Base-by-base conservation (phyloP, 2,888 invertebrate genomes). In the Epirrita christyi region DNA sequence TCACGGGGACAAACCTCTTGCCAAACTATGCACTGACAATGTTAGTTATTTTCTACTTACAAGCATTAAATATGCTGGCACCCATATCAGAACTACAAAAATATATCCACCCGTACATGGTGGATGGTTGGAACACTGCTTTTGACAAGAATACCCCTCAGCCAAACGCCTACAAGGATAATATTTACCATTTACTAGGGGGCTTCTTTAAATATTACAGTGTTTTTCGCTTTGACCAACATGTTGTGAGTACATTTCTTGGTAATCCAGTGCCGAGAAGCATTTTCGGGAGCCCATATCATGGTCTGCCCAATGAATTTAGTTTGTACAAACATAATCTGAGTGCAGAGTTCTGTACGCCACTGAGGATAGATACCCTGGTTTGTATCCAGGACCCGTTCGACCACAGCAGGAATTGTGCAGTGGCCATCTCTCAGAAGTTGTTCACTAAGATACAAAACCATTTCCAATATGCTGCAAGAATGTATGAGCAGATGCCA, bases 41-140 rank as follows among this genome's bases (percentile, higher is more conserved):
- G 72, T 76, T 97, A 70, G 90, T 95, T 3, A 91, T 96, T 66
- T 96, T 95, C 78, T 96, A 94, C 75, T 82, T 97, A 21, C 96
- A 96, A 80, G 93, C 94, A 59, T 76, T 86, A 50, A 78, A 88
- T 7, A 80, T 94, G 29, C 66, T 95, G 11, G 95, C 96, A 0
- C 72, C 94, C 0, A 86, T 95, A 7, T 59, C 63, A 5, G 65
- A 76, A 0, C 71, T 96, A 37, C 93, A 94, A 71, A 68, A 68
- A 58, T 56, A 77, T 21, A 63, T 71, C 0, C 59, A 69, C 0
- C 67, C 67, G 8, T 46, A 72, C 9, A 68, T 81, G 29, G 78
- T 93, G n/a, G 91, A 93, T 10, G 82, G 85, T 6, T 95, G 95
- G 95, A 93, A 94, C 72, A 92, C 93, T 0, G 93, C 92, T 13